phyloP scores from a whole-genome alignment of 2,888 invertebrate species.

The Geophilus truncorum region DNA sequence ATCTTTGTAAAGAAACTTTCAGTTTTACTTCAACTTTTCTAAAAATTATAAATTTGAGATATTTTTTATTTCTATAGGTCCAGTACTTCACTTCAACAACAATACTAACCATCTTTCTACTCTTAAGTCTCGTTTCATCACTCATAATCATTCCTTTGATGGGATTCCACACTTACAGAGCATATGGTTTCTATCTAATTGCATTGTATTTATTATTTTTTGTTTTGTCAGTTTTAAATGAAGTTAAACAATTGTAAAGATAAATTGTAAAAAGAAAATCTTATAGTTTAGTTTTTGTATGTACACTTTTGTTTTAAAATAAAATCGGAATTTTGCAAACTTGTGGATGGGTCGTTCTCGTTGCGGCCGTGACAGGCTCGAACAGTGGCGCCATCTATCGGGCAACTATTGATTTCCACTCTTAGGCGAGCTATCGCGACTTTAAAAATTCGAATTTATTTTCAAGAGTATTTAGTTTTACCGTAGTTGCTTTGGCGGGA shows the following conservation, averaged over 20 bases:
- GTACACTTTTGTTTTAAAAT: too few species aligned
- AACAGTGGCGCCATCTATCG: too few species aligned
- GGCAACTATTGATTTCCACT: too few species aligned
- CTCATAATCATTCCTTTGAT: constrained; percentile 52
- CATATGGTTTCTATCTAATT: constrained; percentile 53
- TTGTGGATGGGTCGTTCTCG: too few species aligned
- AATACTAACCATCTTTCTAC: constrained; percentile 46
- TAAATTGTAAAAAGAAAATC: too few species aligned
- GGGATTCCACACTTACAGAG: constrained; percentile 51
- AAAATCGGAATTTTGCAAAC: too few species aligned
- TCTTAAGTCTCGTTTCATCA: constrained; percentile 50
- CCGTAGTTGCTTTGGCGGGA: too few species aligned
- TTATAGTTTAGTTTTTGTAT: too few species aligned
- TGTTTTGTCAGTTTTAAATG: background rate
- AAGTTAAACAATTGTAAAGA: background rate
- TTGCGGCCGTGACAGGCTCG: too few species aligned
- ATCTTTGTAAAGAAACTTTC: background rate
- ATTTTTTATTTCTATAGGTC: background rate
- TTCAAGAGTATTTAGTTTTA: too few species aligned
- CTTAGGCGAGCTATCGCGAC: too few species aligned
- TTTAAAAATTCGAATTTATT: too few species aligned
- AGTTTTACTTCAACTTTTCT: background rate
- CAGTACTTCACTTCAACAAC: background rate
- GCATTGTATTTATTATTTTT: constrained; percentile 47
- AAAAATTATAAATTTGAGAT: background rate